These are phyloP conservation scores for Kobus ellipsiprymnus DNA, from an alignment of 2,113 vertebrate genomes.

Conservation along the genomic window DNA sequence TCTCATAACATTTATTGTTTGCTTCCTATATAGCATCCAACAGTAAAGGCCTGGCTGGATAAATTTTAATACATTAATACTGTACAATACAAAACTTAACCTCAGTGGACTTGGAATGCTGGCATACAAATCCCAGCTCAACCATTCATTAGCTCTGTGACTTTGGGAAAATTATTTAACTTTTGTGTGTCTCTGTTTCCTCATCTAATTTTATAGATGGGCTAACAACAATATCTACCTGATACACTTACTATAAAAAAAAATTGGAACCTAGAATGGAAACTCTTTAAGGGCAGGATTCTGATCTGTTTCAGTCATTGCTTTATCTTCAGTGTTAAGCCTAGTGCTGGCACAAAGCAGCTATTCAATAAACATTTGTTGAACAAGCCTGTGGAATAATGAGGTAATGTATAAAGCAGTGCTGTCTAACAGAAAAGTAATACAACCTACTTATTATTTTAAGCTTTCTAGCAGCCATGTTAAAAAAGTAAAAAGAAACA, in stretches of 20 bases:
- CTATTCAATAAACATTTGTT: background rate
- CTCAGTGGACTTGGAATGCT: background rate
- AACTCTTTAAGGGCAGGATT: background rate
- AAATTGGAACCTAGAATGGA: background rate
- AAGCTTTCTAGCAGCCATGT: background rate
- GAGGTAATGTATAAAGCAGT: background rate
- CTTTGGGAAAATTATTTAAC: background rate
- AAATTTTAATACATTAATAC: background rate
- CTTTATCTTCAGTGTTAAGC: background rate
- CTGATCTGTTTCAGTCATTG: background rate
- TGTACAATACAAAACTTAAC: background rate
- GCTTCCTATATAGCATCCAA: background rate
- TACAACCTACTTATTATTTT: background rate
- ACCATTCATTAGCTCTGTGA: background rate
- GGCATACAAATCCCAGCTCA: background rate
- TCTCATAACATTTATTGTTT: background rate
- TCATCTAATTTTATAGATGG: background rate
- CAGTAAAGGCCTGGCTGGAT: background rate
- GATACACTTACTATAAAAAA: background rate
- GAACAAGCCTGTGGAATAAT: background rate
- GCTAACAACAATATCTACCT: background rate
- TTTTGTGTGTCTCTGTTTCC: background rate
- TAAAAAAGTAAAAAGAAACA: background rate
- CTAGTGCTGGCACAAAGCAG: background rate
- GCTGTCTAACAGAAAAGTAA: background rate